Conservation (phyloP, 1,140 invertebrate genomes). For the Cepaea nemoralis region DNA sequence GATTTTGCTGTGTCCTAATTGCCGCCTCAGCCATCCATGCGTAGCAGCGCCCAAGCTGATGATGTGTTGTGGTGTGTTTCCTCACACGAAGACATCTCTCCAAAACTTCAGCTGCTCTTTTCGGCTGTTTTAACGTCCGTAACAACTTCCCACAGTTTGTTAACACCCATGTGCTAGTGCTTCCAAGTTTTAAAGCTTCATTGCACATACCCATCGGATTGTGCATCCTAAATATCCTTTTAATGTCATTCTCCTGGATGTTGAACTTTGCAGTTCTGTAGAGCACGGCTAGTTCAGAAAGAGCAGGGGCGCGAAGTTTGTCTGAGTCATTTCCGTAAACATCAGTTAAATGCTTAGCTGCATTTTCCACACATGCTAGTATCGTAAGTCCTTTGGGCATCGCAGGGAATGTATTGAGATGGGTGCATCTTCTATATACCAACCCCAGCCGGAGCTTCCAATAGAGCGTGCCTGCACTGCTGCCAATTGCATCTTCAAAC, state of each 20-base stretch:
- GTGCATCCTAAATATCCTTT: background rate
- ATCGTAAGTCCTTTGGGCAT: background rate
- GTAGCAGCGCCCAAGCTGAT: constrained; percentile 6
- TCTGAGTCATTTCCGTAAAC: background rate
- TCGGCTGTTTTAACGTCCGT: background rate
- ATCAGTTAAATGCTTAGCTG: background rate
- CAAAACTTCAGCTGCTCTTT: background rate
- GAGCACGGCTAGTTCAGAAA: background rate
- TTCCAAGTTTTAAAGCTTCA: background rate
- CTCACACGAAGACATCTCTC: background rate
- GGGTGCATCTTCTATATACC: too few relatives aligned
- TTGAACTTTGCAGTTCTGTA: background rate
- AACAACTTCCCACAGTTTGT: too few relatives aligned
- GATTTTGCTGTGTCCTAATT: too few relatives aligned
- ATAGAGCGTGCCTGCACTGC: background rate
- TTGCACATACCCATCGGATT: background rate
- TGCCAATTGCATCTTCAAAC: background rate
- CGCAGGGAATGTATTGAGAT: background rate
- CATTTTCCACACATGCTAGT: background rate
- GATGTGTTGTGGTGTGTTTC: background rate
- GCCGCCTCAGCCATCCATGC: background rate
- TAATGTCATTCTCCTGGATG: background rate
- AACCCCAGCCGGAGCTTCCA: background rate
- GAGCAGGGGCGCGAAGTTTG: background rate
- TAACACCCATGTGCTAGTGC: background rate